Evolutionary conservation across 1,140 invertebrate species (phyloP).

Genomic region (Coptotermes formosanus): DNA sequence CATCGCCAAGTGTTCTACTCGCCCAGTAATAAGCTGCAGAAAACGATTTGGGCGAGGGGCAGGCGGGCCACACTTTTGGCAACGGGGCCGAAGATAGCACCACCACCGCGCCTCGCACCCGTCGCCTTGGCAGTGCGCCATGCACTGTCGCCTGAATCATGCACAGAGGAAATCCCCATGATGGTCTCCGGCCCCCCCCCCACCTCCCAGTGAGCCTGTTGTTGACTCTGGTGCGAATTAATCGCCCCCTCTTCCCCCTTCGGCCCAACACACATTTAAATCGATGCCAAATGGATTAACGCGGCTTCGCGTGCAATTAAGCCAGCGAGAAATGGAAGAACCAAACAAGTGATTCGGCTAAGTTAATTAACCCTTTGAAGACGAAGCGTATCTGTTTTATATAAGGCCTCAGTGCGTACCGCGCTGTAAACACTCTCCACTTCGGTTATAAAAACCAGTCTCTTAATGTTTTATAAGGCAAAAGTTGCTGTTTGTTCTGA

Average conservation of each 20-base stretch:
- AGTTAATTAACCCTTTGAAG: no score
- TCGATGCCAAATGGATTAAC: neutral
- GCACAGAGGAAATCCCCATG: conserved; percentile 8
- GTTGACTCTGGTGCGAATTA: neutral
- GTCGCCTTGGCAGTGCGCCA: neutral
- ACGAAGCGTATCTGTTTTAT: no score
- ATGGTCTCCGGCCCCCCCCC: neutral
- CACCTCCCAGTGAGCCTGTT: conserved; percentile 1
- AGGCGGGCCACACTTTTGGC: neutral
- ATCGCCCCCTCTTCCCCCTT: neutral
- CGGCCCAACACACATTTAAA: neutral
- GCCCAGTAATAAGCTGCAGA: neutral
- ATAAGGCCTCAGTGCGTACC: no score
- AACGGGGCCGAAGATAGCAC: neutral
- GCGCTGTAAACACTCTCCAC: no score
- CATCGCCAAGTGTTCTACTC: neutral
- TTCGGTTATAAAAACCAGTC: no score
- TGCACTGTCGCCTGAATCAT: neutral
- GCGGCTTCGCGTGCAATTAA: neutral
- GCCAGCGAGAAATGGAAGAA: neutral
- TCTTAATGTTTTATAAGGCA: no score
- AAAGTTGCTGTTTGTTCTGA: no score
- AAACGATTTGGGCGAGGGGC: neutral
- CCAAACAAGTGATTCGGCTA: neutral
- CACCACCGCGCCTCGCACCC: neutral